Evolutionary conservation across 1,140 invertebrate species (phyloP), one percentile per base, ranked within the genome.

Genomic region (Aphelinus atriplicis): DNA sequence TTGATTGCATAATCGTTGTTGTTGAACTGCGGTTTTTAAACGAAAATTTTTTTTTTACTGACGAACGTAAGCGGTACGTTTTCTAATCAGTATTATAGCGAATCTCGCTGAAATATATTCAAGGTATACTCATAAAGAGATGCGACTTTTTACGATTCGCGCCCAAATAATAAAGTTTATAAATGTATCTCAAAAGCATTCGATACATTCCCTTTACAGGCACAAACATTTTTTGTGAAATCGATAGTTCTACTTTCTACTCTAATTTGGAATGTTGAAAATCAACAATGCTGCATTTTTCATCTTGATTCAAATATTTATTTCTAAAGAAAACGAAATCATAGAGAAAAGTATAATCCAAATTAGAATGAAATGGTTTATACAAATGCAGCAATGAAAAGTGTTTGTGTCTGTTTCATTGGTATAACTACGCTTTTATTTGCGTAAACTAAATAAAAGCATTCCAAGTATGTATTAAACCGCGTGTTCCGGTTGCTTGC

Each of bases 61-160:
- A 61, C 67, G 66, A 66, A 76, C 69, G 68, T 75, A 57, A 53
- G 46, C 43, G 51, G 26, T 4, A 53, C 63, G 68, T 71, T 67
- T 60, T 71, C 57, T 71, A 76, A 76, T 71, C 74, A 76, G 74
- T 76, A 76, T 76, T 76, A 76, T 48, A 76, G 74, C 67, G 63
- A 71, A 71, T 71, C 45, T 71, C 74, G 74, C 74, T 64, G 60
- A 66, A 76, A 58, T 76, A 71, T 66, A 71, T 71, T 66, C 61
- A 76, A 71, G 61, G n/a, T 70, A 75, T 75, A 75, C 45, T 71
- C 61, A 51, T 61, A 53, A 62, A 64, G 51, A 43, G 43, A 55
- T 60, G 45, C 51, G 42, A 62, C 58, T 66, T 63, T 71, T 63
- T 76, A 71, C 7, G 10, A 55, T 60, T 70, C 46, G 60, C 42